Conservation (phyloP, 2,113 vertebrate species). For the Pluvianellus socialis region DNA sequence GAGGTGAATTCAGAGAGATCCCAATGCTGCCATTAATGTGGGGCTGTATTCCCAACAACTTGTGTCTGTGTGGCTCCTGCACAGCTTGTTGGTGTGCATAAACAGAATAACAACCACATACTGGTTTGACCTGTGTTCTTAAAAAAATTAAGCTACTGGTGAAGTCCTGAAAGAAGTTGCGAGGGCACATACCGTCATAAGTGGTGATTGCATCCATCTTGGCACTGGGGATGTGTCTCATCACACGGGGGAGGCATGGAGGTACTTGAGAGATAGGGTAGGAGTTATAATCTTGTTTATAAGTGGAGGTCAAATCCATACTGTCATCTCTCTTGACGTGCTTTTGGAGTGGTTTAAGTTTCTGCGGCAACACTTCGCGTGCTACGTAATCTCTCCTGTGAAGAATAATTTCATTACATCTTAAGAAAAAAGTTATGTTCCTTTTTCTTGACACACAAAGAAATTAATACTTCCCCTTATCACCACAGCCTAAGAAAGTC, state of each 20-base stretch:
- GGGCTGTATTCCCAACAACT: background rate
- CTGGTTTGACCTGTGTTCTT: background rate
- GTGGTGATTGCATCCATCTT: constrained; percentile 62
- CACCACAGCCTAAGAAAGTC: background rate
- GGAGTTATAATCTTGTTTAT: constrained; percentile 62
- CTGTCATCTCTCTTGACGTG: constrained; percentile 14
- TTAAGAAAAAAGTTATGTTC: background rate
- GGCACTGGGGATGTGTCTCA: background rate
- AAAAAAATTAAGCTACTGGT: background rate
- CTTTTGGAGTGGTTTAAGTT: background rate
- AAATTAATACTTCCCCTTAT: background rate
- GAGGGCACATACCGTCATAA: constrained; percentile 58
- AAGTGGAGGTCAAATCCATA: constrained; percentile 68
- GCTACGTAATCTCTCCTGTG: constrained; percentile 62
- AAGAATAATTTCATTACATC: background rate
- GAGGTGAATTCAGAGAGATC: background rate
- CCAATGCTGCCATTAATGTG: background rate
- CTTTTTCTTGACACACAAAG: background rate
- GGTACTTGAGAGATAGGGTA: background rate
- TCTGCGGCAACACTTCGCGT: constrained; percentile 45
- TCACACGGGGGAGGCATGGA: constrained; percentile 27
- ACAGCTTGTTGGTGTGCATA: background rate
- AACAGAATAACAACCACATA: background rate
- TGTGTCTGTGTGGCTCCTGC: background rate
- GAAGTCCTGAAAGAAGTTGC: background rate